Conservation (phyloP, 92 coral and sea anemone species). For the Porites lobata region DNA sequence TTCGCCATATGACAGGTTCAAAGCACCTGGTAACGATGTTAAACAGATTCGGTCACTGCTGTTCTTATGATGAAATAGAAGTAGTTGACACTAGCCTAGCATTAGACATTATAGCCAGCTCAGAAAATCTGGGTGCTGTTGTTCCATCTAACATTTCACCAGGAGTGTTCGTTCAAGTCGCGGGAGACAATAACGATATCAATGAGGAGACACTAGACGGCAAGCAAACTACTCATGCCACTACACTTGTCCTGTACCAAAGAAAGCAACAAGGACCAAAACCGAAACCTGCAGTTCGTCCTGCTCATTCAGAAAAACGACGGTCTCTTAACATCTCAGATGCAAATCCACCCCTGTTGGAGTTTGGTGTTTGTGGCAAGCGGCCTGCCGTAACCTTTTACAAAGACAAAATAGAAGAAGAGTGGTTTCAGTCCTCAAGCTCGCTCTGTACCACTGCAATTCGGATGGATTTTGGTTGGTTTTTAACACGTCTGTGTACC, state of each 20-base stretch:
- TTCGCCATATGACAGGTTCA: slow-evolving; percentile 62
- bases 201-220: slow-evolving; percentile 83
- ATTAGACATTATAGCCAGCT: slow-evolving; percentile 45
- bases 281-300: slow-evolving; percentile 40
- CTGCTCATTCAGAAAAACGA: slow-evolving; percentile 43
- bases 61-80: slow-evolving; percentile 60
- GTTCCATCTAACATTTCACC: slow-evolving; percentile 70
- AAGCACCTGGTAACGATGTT: slow-evolving; percentile 66
- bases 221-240: slow-evolving; percentile 77
- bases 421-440: slow-evolving; percentile 27
- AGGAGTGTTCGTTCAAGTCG: slow-evolving; percentile 70
- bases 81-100: slow-evolving; percentile 68
- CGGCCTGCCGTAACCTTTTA: background rate
- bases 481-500: slow-evolving; percentile 44
- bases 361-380: background rate
- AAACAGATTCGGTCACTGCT: slow-evolving; percentile 68
- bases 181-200: slow-evolving; percentile 73
- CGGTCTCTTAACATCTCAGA: slow-evolving; percentile 14
- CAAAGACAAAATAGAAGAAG: background rate
- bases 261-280: slow-evolving; percentile 63
- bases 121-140: slow-evolving; percentile 49
- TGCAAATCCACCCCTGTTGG: slow-evolving; percentile 14
- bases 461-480: slow-evolving; percentile 57
- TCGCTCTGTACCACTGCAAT: slow-evolving; percentile 34
- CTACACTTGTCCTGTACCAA: slow-evolving; percentile 67